Evolutionary conservation across 35 echinoderm and acorn worm species (phyloP).

Genomic region (Lytechinus variegatus): DNA sequence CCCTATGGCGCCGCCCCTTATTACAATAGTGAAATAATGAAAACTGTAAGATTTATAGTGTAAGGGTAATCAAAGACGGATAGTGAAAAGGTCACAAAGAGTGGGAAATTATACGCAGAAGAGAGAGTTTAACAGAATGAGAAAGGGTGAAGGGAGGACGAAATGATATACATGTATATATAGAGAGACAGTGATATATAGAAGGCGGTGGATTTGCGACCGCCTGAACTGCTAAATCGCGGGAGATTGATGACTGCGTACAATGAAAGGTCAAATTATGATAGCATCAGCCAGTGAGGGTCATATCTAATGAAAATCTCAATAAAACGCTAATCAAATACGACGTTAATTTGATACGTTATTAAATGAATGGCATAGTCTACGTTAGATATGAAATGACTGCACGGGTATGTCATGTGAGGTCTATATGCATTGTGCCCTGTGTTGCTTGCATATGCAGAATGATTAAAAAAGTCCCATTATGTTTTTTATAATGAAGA

Average conservation of each 20-base stretch:
- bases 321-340: background rate
- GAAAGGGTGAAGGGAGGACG: no score
- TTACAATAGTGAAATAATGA: no score
- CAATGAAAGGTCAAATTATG: constrained; percentile 5
- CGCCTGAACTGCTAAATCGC: background rate
- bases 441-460: no score
- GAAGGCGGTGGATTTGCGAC: background rate
- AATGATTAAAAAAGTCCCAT: no score
- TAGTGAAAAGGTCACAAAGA: no score
- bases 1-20: no score
- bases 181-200: background rate
- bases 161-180: background rate
- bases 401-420: background rate
- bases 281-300: background rate
- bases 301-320: background rate
- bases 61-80: no score
- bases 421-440: background rate
- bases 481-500: no score
- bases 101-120: no score
- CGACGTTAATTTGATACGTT: background rate
- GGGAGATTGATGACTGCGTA: background rate
- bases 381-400: background rate
- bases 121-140: no score
- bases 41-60: no score
- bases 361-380: background rate